phyloP scores from a whole-genome alignment of 2,888 invertebrate genomes.

The Trisateles emortualis region DNA sequence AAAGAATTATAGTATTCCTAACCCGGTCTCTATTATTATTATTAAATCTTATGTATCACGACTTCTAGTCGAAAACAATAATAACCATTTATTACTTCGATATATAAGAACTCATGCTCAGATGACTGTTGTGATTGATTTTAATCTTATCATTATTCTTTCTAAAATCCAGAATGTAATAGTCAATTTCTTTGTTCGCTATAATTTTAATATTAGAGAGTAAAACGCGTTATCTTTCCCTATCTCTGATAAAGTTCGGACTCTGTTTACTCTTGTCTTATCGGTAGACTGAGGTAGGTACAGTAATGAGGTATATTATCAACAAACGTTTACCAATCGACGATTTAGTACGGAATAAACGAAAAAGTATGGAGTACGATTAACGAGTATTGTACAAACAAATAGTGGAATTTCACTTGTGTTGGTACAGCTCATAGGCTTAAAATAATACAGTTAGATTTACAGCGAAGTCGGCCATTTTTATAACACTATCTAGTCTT shows the following conservation, averaged over 20 bases:
- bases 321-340: slow-evolving; percentile 6
- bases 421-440: background rate
- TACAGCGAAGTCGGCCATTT: background rate
- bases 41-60: too few species aligned
- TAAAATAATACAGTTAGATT: background rate
- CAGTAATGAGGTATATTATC: slow-evolving; percentile 33
- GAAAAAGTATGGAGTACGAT: background rate
- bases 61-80: too few species aligned
- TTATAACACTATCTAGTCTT: background rate
- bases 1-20: too few species aligned
- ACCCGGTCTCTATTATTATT: too few species aligned
- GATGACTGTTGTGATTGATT: background rate
- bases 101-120: background rate
- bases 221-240: slow-evolving; percentile 45
- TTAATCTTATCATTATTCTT: background rate
- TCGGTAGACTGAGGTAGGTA: slow-evolving; percentile 35
- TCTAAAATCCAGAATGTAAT: background rate
- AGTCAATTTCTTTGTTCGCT: slow-evolving; percentile 25
- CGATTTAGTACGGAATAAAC: background rate
- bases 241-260: slow-evolving; percentile 65
- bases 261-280: slow-evolving; percentile 61
- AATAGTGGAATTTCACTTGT: background rate
- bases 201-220: slow-evolving; percentile 40
- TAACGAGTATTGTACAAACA: background rate
- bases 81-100: background rate